Percentiles rank a stretch among this genome's conserved stretches.
phyloP scores from a whole-genome alignment of 2,113 vertebrate species.

The Thamnaconus septentrionalis region DNA sequence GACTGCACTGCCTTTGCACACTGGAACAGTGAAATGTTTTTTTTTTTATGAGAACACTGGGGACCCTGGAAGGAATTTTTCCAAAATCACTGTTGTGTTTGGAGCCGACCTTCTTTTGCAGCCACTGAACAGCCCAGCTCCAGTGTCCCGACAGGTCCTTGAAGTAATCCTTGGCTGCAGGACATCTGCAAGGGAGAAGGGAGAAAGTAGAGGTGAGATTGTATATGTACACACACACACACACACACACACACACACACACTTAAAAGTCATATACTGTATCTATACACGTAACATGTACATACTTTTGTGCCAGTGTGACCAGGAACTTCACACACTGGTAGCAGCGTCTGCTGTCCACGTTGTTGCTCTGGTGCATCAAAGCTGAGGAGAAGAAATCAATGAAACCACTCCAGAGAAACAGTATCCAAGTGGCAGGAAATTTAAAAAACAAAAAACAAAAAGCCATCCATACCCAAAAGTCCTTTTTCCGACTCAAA shows the following conservation, averaged over 20 bases:
- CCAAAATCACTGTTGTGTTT: neutral
- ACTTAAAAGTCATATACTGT: no score
- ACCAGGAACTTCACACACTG: slow-evolving; percentile 99
- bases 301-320: slow-evolving; percentile 97
- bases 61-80: neutral
- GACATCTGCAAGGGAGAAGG: slow-evolving; percentile 78
- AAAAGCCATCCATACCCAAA: slow-evolving; percentile 75
- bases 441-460: neutral
- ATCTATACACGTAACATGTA: slow-evolving; percentile 24
- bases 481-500: slow-evolving; percentile 98
- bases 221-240: neutral
- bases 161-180: slow-evolving; percentile 97
- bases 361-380: slow-evolving; percentile 98
- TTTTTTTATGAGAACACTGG: no score
- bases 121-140: slow-evolving; percentile 99
- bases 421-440: no score
- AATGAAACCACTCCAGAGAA: no score
- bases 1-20: no score
- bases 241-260: neutral
- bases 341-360: slow-evolving; percentile 98
- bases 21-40: no score
- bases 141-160: slow-evolving; percentile 97
- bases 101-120: slow-evolving; percentile 89
- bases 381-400: slow-evolving; percentile 77
- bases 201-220: neutral